Evolutionary conservation across 2,113 vertebrate species (phyloP).

Genomic region (Epinephelus cyanopodus): DNA sequence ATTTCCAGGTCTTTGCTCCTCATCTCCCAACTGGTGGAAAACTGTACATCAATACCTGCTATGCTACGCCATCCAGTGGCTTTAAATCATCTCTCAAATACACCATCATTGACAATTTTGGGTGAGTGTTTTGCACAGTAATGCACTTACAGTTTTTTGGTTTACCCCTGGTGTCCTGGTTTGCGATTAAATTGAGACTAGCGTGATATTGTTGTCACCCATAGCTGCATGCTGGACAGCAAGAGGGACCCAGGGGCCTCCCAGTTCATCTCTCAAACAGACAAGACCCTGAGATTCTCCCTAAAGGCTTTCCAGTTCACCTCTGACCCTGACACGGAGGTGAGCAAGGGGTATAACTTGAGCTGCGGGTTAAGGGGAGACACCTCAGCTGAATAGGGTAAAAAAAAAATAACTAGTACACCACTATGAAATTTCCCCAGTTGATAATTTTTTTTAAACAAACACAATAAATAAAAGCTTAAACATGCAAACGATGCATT

Average conservation of each 20-base stretch:
- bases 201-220: background rate
- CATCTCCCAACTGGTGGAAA: conserved; percentile 55
- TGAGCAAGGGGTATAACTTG: background rate
- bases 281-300: conserved; percentile 72
- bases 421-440: too few species aligned
- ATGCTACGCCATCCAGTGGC: conserved; percentile 54
- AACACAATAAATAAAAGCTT: too few species aligned
- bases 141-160: fast-evolving
- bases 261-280: conserved; percentile 63
- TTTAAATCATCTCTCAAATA: conserved; percentile 54
- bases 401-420: too few species aligned
- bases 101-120: conserved; percentile 78
- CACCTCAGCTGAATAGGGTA: too few species aligned
- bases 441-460: too few species aligned
- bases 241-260: conserved; percentile 64
- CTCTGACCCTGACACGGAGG: conserved; percentile 70
- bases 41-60: conserved; percentile 79
- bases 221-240: conserved; percentile 80
- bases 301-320: conserved; percentile 82
- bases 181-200: background rate
- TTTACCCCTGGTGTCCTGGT: background rate
- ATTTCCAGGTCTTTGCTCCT: conserved; percentile 76
- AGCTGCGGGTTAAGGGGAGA: background rate
- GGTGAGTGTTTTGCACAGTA: conserved; percentile 59
- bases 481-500: too few species aligned